Evolutionary conservation across 2,888 invertebrate species (phyloP).

Genomic region (Dryomyza anilis): DNA sequence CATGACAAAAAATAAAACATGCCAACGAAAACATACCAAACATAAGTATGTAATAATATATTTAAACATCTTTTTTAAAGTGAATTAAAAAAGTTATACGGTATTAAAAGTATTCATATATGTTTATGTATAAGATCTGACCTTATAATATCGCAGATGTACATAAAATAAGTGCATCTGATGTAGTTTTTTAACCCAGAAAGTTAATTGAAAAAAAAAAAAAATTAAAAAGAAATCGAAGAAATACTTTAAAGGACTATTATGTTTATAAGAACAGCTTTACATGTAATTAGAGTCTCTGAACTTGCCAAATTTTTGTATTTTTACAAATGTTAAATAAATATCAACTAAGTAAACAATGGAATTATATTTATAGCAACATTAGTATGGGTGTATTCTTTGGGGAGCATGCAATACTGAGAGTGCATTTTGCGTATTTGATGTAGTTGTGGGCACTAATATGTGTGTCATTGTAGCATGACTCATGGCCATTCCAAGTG

Average conservation of each 20-base stretch:
- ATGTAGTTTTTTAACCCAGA: no score
- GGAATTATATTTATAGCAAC: background rate
- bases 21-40: constrained; percentile 59
- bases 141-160: no score
- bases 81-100: no score
- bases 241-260: background rate
- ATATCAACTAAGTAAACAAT: background rate
- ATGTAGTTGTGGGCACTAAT: constrained; percentile 44
- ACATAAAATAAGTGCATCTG: no score
- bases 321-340: background rate
- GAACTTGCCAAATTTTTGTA: constrained; percentile 54
- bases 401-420: constrained; percentile 57
- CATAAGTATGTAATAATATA: constrained; percentile 25
- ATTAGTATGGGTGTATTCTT: constrained; percentile 54
- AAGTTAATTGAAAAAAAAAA: no score
- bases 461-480: constrained; percentile 51
- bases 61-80: no score
- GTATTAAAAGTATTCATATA: no score
- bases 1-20: constrained; percentile 42
- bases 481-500: constrained; percentile 45
- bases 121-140: no score
- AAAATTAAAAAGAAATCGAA: no score
- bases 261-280: background rate
- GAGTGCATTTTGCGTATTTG: constrained; percentile 49
- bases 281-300: constrained; percentile 42